These are phyloP conservation scores for Tribolium castaneum DNA, from an alignment of 1,140 invertebrate species.

Conservation along the genomic window DNA sequence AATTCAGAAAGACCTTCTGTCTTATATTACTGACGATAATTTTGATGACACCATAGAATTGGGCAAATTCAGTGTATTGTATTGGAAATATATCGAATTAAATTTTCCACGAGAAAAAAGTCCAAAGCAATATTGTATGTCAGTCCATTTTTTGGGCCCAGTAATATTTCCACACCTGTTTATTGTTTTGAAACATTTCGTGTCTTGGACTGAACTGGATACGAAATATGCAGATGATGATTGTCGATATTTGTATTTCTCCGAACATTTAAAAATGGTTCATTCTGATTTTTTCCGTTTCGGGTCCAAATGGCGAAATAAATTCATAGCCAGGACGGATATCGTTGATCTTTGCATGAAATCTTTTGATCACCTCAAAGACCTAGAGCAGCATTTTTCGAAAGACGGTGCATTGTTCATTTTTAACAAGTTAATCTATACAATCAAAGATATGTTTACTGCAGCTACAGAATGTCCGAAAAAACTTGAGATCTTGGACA, in stretches of 20 bases:
- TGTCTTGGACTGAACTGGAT: no score
- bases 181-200: no score
- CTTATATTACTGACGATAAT: not conserved
- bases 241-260: not conserved
- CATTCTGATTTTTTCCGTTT: not conserved
- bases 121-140: not conserved
- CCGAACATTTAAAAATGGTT: not conserved
- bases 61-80: not conserved
- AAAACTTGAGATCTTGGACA: not conserved
- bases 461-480: not conserved
- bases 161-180: not conserved
- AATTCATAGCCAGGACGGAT: not conserved
- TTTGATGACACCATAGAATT: not conserved
- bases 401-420: not conserved
- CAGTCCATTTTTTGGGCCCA: not conserved
- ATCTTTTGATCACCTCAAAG: not conserved
- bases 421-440: not conserved
- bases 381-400: no score
- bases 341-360: not conserved
- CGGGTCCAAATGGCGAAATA: not conserved
- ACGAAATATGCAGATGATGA: not conserved
- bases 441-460: not conserved
- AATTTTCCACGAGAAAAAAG: not conserved
- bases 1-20: not conserved
- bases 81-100: not conserved